Conservation (phyloP, 2,797 vertebrate species). For the Falco novaeseelandiae region DNA sequence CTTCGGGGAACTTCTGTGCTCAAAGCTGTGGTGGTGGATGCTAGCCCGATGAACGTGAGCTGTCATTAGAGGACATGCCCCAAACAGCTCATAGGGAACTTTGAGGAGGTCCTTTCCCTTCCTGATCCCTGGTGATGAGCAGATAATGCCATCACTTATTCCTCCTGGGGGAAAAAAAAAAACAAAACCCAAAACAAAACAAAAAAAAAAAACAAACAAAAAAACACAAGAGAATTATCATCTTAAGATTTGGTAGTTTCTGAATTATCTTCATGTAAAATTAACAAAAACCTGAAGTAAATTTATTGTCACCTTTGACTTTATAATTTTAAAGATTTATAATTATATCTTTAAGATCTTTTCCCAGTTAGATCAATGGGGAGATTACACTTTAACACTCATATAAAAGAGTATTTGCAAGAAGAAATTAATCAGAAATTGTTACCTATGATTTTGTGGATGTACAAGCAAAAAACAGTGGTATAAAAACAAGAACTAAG, state of each 20-base stretch:
- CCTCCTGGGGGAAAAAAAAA: conserved; percentile 80
- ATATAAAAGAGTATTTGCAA: neutral
- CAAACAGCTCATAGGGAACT: conserved; percentile 92
- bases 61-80: conserved; percentile 83
- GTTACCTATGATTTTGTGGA: neutral
- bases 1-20: conserved; percentile 68
- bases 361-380: neutral
- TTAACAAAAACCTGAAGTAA: neutral
- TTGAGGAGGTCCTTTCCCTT: conserved; percentile 87
- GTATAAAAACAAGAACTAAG: neutral
- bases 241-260: neutral
- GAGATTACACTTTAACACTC: neutral
- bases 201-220: no score
- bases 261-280: neutral
- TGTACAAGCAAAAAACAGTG: neutral
- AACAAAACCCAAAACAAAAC: no score
- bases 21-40: conserved; percentile 78
- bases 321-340: neutral
- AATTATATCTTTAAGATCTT: neutral
- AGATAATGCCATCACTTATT: conserved; percentile 85
- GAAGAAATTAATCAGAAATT: neutral
- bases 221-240: neutral
- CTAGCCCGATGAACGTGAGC: conserved; percentile 80
- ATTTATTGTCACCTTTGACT: neutral
- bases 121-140: conserved; percentile 86